phyloP scores from a whole-genome alignment of 2,888 invertebrate genomes.

The Molorchus minor region DNA sequence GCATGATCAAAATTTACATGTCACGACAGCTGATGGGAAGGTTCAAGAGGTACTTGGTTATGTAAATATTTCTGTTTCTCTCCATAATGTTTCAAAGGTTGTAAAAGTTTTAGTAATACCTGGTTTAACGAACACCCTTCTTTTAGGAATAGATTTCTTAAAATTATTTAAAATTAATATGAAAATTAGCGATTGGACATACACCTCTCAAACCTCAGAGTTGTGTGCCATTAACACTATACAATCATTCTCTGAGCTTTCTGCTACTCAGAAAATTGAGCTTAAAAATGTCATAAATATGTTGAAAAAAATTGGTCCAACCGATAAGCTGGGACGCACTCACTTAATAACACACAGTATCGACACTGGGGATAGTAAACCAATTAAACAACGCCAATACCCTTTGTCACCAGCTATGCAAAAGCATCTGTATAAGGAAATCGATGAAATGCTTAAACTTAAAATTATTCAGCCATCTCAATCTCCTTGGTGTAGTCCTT shows the following conservation, averaged over 20 bases:
- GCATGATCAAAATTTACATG: neutral
- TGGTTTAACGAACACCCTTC: neutral
- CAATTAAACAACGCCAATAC: slow-evolving; percentile 23
- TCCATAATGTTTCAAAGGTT: neutral
- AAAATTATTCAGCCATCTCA: slow-evolving; percentile 45
- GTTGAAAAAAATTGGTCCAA: slow-evolving; percentile 3
- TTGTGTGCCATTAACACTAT: slow-evolving; percentile 13
- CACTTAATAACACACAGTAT: slow-evolving; percentile 24
- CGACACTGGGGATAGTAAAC: slow-evolving; percentile 18
- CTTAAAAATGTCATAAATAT: slow-evolving; percentile 8
- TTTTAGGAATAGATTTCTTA: slow-evolving; percentile 17
- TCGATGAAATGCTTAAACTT: slow-evolving; percentile 27
- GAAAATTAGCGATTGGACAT: slow-evolving; percentile 17
- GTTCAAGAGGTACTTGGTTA: slow-evolving; percentile 6
- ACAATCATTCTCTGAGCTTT: slow-evolving; percentile 12
- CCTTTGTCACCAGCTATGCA: slow-evolving; percentile 30
- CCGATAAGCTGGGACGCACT: slow-evolving; percentile 19
- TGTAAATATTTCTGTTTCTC: neutral
- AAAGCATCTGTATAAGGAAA: slow-evolving; percentile 22
- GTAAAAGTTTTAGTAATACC: slow-evolving; percentile 16
- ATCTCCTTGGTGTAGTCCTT: slow-evolving; percentile 46
- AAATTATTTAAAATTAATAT: slow-evolving; percentile 16
- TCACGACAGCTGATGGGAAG: slow-evolving; percentile 15
- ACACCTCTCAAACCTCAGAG: neutral
- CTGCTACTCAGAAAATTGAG: neutral